Conservation (phyloP, 2,113 vertebrate genomes). For the Vireo altiloquus region DNA sequence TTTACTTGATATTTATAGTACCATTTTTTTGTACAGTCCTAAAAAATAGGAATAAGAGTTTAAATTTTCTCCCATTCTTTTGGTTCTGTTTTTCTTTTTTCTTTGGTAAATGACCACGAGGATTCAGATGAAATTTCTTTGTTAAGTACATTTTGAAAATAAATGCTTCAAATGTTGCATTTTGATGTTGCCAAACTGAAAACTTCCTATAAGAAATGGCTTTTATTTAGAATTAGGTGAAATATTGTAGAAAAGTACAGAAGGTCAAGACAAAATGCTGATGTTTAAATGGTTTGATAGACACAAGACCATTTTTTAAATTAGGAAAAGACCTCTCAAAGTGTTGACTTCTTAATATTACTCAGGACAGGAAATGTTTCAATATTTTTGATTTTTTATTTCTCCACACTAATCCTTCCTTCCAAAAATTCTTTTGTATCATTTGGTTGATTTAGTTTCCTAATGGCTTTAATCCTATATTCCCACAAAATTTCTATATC, state of each 20-base stretch:
- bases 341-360: background rate
- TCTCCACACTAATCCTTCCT: background rate
- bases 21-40: fast-evolving
- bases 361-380: background rate
- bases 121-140: background rate
- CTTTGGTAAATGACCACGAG: background rate
- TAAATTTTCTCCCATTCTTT: background rate
- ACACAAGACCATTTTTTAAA: background rate
- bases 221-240: background rate
- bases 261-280: background rate
- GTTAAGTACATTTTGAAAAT: background rate
- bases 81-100: background rate
- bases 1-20: fast-evolving
- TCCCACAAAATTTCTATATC: background rate
- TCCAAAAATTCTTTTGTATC: background rate
- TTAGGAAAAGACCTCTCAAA: background rate
- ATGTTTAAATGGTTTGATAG: background rate
- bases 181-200: background rate
- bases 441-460: background rate
- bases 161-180: background rate
- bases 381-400: background rate
- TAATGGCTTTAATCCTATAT: background rate
- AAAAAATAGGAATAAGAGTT: fast-evolving
- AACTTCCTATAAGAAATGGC: background rate
- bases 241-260: background rate